Base-by-base conservation (phyloP, 2,797 vertebrate genomes). In the Poeciliopsis turneri region DNA sequence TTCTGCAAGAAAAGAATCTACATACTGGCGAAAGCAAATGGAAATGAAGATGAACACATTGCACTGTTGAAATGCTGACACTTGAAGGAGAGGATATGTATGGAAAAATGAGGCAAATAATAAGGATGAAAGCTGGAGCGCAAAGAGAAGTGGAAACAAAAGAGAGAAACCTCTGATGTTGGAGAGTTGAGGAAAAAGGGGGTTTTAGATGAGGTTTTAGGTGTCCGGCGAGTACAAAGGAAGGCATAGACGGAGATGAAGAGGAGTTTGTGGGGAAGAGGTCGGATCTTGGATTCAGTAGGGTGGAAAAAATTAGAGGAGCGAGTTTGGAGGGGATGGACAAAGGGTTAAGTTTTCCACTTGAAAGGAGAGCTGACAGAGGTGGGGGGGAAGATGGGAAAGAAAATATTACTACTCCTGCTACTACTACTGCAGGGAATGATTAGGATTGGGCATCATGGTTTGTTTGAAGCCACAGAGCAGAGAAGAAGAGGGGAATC, bases 401-500 rank as follows among this genome's bases (percentile, higher is more conserved):
- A 71, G 69, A 75, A 49, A 72, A 75, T 64, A 79, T 49, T 47
- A 55, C 78, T 25, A 20, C 72, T 33, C 2, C 80, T 77, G 5
- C 55, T 83, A 20, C 72, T 33, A 3, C 83, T 75, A 12, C 51
- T 83, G 1, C 74, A 61, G 66, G 73, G 61, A 20, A 79, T 74
- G 82, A 82, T 85, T 85, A 64, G 77, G 87, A 84, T 76, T 78
- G 82, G 47, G 68, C 74, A 79, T 51, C 69, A 59, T 28, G 74
- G 64, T 75, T 89, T 85, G 76, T 80, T 77, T 77, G 82, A 78
- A 82, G 78, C 78, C 71, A 68, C 79, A 78, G 75, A 11, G 8
- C 64, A 75, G 80, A 88, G 85, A 71, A 87, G 86, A 87, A 87
- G 78, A 74, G 84, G 86, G 77, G 84, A 80, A 88, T 88, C 82